Conservation (phyloP, 2,113 vertebrate species). For the Elephas maximus region DNA sequence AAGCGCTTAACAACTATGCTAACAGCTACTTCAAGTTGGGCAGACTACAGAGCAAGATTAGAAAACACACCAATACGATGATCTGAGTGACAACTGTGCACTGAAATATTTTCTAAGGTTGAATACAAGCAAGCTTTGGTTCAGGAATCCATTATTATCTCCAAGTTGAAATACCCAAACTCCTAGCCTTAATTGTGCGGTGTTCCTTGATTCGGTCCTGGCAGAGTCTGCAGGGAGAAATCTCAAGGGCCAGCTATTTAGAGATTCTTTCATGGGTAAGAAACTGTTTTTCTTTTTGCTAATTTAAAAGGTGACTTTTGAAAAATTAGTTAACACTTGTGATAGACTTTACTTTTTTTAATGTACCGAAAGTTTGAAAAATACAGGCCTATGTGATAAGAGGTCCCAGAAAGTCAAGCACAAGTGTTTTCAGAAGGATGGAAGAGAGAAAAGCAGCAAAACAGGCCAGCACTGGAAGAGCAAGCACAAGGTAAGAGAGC, state of each 20-base stretch:
- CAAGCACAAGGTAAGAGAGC: neutral
- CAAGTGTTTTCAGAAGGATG: neutral
- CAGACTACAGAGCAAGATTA: neutral
- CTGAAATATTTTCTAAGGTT: neutral
- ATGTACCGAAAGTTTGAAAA: neutral
- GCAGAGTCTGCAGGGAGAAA: neutral
- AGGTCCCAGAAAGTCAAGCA: neutral
- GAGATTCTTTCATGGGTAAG: neutral
- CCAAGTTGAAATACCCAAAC: neutral
- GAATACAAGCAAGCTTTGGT: neutral
- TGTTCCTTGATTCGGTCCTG: neutral
- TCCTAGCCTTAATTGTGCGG: neutral
- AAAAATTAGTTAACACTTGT: constrained; percentile 17
- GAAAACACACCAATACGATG: neutral
- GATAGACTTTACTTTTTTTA: neutral
- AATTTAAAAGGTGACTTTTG: constrained; percentile 8
- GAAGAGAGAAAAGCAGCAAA: neutral
- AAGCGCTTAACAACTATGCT: too few relatives aligned
- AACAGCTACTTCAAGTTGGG: neutral
- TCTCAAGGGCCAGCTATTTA: neutral
- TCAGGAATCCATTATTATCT: neutral
- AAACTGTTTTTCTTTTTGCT: constrained; percentile 19
- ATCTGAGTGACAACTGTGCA: neutral
- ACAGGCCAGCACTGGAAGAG: neutral
- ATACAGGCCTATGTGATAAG: neutral